phyloP scores from a whole-genome alignment of 2,797 vertebrate genomes.

The Sarcoramphus papa region DNA sequence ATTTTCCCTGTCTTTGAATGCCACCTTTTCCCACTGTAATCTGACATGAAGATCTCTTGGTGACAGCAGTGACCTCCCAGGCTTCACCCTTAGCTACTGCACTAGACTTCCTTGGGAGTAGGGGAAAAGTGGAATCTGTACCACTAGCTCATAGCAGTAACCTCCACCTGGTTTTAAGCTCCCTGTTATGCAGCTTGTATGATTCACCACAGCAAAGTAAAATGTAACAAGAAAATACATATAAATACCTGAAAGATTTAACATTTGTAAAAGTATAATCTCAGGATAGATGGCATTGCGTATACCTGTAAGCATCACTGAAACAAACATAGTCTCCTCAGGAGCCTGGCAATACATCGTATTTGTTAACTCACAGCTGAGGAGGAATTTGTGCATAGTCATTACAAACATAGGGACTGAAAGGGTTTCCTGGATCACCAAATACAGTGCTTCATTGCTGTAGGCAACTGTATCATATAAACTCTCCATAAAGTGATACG shows the following conservation, averaged over 20 bases:
- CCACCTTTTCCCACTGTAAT: neutral
- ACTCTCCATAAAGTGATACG: neutral
- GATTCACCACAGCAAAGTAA: neutral
- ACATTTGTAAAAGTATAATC: neutral
- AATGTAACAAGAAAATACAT: neutral
- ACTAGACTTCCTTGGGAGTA: accelerated
- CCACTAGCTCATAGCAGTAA: neutral
- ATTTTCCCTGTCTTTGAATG: neutral
- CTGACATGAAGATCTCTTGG: neutral
- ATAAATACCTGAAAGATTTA: neutral
- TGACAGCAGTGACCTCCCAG: neutral
- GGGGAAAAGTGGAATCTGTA: neutral
- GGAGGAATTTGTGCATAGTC: neutral
- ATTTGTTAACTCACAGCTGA: neutral
- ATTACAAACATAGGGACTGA: neutral
- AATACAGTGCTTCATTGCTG: neutral
- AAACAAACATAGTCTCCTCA: neutral
- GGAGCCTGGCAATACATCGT: neutral
- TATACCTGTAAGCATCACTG: neutral
- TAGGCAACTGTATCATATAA: neutral
- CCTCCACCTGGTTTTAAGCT: neutral
- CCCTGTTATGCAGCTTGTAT: neutral
- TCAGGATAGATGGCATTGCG: neutral
- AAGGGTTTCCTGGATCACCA: neutral
- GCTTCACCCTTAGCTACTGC: neutral